Percentiles rank a stretch among this genome's conserved stretches.
These are phyloP conservation scores for Oedothorax gibbosus DNA, from an alignment of 1,140 invertebrate species.

Conservation along the genomic window DNA sequence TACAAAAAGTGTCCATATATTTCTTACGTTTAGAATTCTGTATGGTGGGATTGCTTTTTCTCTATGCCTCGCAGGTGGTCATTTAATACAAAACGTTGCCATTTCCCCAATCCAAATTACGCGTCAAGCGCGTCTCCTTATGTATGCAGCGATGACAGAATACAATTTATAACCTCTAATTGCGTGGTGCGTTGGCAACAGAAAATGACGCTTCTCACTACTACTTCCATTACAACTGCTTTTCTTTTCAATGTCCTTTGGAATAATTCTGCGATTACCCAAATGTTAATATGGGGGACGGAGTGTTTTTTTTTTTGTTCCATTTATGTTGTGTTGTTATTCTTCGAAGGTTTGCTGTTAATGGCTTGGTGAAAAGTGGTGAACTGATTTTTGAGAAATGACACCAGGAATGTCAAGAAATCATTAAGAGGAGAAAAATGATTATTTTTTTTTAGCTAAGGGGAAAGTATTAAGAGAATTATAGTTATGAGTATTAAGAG, in stretches of 20 bases:
- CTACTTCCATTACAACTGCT: neutral
- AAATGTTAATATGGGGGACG: conserved; percentile 54
- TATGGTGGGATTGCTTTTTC: neutral
- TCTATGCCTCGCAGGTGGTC: conserved; percentile 38
- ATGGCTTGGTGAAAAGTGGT: conserved; percentile 29
- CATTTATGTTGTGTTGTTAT: conserved; percentile 7
- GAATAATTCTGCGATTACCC: conserved; percentile 56
- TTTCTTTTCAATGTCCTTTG: conserved; percentile 15
- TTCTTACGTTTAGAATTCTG: too few species aligned
- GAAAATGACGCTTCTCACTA: neutral
- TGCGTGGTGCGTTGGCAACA: conserved; percentile 3
- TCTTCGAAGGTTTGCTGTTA: conserved; percentile 32
- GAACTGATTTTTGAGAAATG: conserved; percentile 40
- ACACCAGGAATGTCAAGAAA: conserved; percentile 46
- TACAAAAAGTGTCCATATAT: too few species aligned
- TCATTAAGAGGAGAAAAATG: conserved; percentile 43
- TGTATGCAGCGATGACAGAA: conserved; percentile 51
- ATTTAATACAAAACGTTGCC: conserved; percentile 51
- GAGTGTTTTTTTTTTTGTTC: neutral
- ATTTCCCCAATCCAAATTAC: neutral
- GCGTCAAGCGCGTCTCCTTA: conserved; percentile 11
- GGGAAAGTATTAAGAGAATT: neutral
- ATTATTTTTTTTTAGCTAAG: conserved; percentile 13
- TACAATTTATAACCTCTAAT: conserved; percentile 57
- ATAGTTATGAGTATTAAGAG: too few species aligned